phyloP scores from a whole-genome alignment of 1,140 invertebrate species.

The Oscheius sp. region DNA sequence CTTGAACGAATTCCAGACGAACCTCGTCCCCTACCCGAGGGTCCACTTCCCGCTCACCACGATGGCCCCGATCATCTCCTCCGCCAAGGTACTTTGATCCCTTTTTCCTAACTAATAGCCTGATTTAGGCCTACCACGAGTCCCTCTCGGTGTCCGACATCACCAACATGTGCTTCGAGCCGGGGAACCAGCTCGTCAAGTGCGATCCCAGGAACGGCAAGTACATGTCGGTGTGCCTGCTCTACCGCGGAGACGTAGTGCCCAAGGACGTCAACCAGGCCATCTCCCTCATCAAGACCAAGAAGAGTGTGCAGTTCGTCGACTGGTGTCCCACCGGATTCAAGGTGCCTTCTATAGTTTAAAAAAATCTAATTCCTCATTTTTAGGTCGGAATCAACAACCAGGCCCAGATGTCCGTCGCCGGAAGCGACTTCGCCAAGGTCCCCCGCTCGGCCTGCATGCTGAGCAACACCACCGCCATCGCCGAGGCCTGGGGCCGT shows the following conservation, averaged over 20 bases:
- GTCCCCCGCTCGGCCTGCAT: no score
- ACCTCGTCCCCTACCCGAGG: constrained; percentile 65
- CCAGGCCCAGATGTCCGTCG: no score
- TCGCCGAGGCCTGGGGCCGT: no score
- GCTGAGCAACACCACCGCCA: no score
- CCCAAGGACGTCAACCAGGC: constrained; percentile 78
- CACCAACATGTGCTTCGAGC: constrained; percentile 77
- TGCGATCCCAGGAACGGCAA: constrained; percentile 62
- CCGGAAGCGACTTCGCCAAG: no score
- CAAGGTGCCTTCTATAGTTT: constrained; percentile 50
- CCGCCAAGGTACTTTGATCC: no score
- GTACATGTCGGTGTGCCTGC: constrained; percentile 79
- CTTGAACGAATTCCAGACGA: constrained; percentile 48
- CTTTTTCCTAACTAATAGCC: no score
- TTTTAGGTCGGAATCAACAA: constrained; percentile 56
- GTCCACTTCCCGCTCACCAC: constrained; percentile 66
- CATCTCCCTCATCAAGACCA: constrained; percentile 79
- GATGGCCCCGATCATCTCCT: constrained; percentile 70
- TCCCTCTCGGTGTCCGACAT: constrained; percentile 72
- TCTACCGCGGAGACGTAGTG: constrained; percentile 75
- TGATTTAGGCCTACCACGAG: constrained; percentile 79
- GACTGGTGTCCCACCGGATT: constrained; percentile 70
- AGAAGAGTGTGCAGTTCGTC: constrained; percentile 76
- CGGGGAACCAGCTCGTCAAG: constrained; percentile 80
- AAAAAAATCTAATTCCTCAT: not conserved